Conservation (phyloP, 1,140 invertebrate species). For the Archegozetes longisetosus region DNA sequence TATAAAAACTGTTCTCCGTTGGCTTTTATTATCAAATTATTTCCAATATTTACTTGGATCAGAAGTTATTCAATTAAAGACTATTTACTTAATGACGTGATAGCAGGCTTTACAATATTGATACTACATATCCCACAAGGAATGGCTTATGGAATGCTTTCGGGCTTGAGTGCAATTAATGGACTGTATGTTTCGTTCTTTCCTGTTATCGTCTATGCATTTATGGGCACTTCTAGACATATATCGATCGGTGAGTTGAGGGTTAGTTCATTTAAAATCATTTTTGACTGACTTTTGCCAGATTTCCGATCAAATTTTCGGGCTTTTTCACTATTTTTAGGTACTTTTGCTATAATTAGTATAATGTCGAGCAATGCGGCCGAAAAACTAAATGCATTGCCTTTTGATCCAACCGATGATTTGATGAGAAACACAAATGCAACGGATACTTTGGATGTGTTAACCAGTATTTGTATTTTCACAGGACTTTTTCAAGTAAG, state of each 20-base stretch:
- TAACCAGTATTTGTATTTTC: not conserved
- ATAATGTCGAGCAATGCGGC: not conserved
- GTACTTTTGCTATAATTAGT: not conserved
- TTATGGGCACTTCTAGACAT: conserved; percentile 80
- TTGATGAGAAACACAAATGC: not conserved
- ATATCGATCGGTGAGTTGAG: conserved; percentile 55
- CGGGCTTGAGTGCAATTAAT: conserved; percentile 64
- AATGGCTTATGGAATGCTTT: conserved; percentile 79
- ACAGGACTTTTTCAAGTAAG: not conserved
- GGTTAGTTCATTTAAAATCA: not conserved
- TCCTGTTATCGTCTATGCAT: conserved; percentile 68
- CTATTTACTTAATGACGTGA: conserved; percentile 24
- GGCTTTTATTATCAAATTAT: not conserved
- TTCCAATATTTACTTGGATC: conserved; percentile 14
- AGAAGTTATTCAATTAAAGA: conserved; percentile 6
- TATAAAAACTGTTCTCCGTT: not conserved
- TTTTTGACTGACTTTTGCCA: not conserved
- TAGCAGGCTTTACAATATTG: conserved; percentile 61
- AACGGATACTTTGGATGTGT: not conserved
- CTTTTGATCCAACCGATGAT: not conserved
- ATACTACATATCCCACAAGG: conserved; percentile 89
- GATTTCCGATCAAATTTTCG: too few species aligned
- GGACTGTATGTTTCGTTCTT: conserved; percentile 92
- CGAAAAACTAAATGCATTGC: not conserved
- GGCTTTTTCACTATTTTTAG: too few species aligned